phyloP scores from a whole-genome alignment of 2,113 vertebrate species.

The Pomatorhinus ruficollis region DNA sequence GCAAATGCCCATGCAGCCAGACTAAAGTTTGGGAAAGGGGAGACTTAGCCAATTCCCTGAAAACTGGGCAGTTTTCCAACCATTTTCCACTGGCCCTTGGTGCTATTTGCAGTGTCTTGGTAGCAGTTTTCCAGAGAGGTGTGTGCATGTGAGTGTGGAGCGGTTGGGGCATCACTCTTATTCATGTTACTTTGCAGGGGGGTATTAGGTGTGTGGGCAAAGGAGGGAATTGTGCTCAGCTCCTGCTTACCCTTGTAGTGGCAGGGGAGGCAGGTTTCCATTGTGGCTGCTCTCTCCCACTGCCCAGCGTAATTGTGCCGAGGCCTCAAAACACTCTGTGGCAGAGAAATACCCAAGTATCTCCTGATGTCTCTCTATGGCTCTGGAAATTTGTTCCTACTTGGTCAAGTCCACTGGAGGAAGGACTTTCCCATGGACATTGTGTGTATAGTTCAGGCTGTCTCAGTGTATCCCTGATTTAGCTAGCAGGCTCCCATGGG shows the following conservation, averaged over 20 bases:
- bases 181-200: background rate
- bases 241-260: background rate
- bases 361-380: background rate
- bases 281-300: background rate
- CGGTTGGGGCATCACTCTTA: background rate
- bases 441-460: background rate
- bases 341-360: background rate
- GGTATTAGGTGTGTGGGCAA: background rate
- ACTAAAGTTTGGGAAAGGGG: background rate
- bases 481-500: background rate
- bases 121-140: background rate
- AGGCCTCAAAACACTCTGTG: background rate
- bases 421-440: background rate
- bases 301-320: background rate
- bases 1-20: background rate
- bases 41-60: background rate
- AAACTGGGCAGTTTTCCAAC: background rate
- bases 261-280: background rate
- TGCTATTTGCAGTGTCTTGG: background rate
- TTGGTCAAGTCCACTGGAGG: background rate
- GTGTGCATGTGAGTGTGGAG: background rate
- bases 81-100: slow-evolving; percentile 1
- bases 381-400: background rate
- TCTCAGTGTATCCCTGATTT: background rate
- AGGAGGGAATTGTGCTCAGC: background rate